Conservation (phyloP, 2,888 invertebrate genomes). For the Acrocyrtus sp. region DNA sequence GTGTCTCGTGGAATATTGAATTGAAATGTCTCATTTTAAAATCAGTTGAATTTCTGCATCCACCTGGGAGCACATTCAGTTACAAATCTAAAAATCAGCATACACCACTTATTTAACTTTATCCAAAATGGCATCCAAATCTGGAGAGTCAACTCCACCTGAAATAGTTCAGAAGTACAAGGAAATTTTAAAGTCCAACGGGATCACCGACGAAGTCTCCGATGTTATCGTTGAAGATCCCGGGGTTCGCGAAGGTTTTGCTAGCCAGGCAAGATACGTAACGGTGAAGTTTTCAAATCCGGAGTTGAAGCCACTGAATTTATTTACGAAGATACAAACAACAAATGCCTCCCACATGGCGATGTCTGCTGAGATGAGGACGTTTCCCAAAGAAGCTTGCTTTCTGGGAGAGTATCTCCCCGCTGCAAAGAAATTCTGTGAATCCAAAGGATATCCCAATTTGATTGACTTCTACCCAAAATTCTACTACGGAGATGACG, state of each 20-base stretch:
- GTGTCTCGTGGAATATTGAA: too few species aligned
- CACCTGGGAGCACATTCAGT: too few species aligned
- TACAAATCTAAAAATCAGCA: too few species aligned
- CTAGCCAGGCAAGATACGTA: conserved; percentile 1
- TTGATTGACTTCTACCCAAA: conserved; percentile 39
- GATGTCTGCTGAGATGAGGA: not conserved
- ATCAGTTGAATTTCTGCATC: too few species aligned
- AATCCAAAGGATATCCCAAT: conserved; percentile 3
- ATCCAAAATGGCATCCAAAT: not conserved
- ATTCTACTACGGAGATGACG: conserved; percentile 41
- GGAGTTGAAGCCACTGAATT: conserved; percentile 4
- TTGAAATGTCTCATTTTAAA: too few species aligned
- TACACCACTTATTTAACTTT: too few species aligned
- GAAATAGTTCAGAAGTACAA: conserved; percentile 7
- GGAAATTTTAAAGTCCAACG: conserved; percentile 27
- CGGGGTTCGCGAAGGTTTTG: conserved; percentile 12
- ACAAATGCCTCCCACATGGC: not conserved
- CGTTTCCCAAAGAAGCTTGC: conserved; percentile 9
- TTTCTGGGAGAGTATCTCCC: conserved; percentile 16
- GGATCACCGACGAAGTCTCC: conserved; percentile 33
- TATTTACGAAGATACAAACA: conserved; percentile 7
- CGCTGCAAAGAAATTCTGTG: conserved; percentile 7
- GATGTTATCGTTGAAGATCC: conserved; percentile 14
- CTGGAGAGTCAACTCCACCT: not conserved
- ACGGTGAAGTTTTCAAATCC: conserved; percentile 13